Evolutionary conservation across 2,113 vertebrate genomes (phyloP).

Genomic region (Ageneiosus marmoratus): DNA sequence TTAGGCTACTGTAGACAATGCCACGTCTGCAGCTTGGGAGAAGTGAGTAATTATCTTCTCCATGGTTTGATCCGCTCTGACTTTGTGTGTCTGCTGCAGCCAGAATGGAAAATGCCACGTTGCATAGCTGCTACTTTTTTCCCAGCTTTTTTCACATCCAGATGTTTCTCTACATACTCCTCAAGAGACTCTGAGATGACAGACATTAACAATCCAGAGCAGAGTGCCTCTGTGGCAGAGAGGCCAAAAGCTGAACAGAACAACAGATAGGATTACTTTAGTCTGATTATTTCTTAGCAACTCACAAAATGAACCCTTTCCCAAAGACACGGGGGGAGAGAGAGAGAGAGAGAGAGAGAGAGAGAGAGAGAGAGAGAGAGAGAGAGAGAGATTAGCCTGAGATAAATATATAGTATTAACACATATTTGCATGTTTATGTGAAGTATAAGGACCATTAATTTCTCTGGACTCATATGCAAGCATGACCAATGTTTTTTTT

Average conservation of each 20-base stretch:
- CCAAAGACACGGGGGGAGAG: slow-evolving; percentile 3
- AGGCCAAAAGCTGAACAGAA: neutral
- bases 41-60: slow-evolving; percentile 57
- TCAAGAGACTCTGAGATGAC: slow-evolving; percentile 55
- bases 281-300: slow-evolving; percentile 31
- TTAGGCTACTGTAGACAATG: slow-evolving; percentile 49
- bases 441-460: neutral
- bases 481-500: neutral
- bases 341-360: neutral
- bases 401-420: no score
- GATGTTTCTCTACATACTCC: slow-evolving; percentile 69
- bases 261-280: slow-evolving; percentile 41
- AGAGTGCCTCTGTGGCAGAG: slow-evolving; percentile 7
- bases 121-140: slow-evolving; percentile 59
- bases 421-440: no score
- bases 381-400: no score
- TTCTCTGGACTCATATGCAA: neutral
- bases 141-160: slow-evolving; percentile 61
- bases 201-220: slow-evolving; percentile 61
- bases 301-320: neutral
- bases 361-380: neutral
- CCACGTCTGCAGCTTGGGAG: slow-evolving; percentile 61
- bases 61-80: slow-evolving; percentile 45
- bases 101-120: slow-evolving; percentile 78
- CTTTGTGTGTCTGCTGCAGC: slow-evolving; percentile 41